These are phyloP conservation scores for Taenaris catops DNA, from an alignment of 2,888 invertebrate species.

Conservation along the genomic window DNA sequence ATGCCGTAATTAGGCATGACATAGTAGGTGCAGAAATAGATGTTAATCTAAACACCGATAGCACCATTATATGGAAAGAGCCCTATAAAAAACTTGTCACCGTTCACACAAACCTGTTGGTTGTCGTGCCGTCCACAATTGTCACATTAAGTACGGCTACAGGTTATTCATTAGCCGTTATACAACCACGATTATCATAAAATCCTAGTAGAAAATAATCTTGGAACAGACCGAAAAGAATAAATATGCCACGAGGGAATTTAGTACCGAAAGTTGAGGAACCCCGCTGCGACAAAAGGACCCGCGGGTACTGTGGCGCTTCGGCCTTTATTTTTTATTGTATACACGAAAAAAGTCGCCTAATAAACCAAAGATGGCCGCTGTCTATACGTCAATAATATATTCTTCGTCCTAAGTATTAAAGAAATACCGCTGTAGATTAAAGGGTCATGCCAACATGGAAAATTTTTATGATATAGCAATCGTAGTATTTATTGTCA, in stretches of 20 bases:
- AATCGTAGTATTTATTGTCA: no score
- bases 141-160: conserved; percentile 42
- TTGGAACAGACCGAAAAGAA: conserved; percentile 43
- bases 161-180: conserved; percentile 69
- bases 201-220: conserved; percentile 74
- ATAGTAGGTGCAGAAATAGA: conserved; percentile 30
- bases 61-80: conserved; percentile 16
- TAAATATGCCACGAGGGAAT: conserved; percentile 73
- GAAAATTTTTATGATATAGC: no score
- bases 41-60: conserved; percentile 27
- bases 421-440: conserved; percentile 15
- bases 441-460: no score
- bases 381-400: conserved; percentile 21
- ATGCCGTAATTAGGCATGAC: not conserved
- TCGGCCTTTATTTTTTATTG: conserved; percentile 43
- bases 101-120: conserved; percentile 26
- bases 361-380: conserved; percentile 25
- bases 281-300: conserved; percentile 61
- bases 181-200: conserved; percentile 64
- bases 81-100: conserved; percentile 31
- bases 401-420: conserved; percentile 17
- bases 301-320: conserved; percentile 69
- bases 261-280: conserved; percentile 54
- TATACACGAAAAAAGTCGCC: conserved; percentile 43
- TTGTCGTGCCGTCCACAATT: conserved; percentile 33